These are phyloP conservation scores for Rhinichthys osculus DNA, from an alignment of 2,797 vertebrate genomes.

Conservation along the genomic window DNA sequence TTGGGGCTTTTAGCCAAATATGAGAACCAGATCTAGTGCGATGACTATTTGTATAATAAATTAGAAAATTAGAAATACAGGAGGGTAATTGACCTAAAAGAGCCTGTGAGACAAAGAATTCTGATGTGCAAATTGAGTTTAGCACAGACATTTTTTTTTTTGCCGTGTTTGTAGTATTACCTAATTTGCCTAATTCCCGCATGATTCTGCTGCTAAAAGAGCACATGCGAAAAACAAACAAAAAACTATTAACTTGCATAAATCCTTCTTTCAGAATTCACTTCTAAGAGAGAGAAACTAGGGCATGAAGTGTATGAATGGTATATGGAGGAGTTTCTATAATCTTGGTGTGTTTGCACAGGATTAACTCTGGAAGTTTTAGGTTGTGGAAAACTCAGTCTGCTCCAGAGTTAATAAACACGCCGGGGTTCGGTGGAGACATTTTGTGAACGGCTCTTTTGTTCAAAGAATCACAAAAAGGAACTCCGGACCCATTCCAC, in stretches of 20 bases:
- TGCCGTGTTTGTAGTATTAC: background rate
- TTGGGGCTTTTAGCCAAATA: too few species aligned
- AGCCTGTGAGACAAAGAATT: background rate
- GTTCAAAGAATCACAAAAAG: conserved; percentile 45
- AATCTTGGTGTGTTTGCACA: conserved; percentile 34
- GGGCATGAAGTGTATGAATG: conserved; percentile 11
- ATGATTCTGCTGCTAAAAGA: background rate
- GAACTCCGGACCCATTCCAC: background rate
- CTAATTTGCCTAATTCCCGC: background rate
- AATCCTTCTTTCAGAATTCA: background rate
- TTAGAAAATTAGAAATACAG: too few species aligned
- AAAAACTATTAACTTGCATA: background rate
- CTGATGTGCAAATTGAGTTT: background rate
- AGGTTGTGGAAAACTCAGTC: conserved; percentile 44
- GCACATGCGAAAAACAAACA: background rate
- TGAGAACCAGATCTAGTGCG: too few species aligned
- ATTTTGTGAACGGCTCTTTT: conserved; percentile 46
- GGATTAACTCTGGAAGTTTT: conserved; percentile 30
- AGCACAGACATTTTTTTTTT: background rate
- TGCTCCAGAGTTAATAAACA: conserved; percentile 47
- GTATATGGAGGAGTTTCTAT: conserved; percentile 1
- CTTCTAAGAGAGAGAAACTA: conserved; percentile 4
- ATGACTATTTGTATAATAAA: too few species aligned
- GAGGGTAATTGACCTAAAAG: too few species aligned
- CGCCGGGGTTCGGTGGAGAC: background rate